These are phyloP conservation scores for Sarcophaga peregrina DNA, from an alignment of 1,140 invertebrate genomes.

Conservation along the genomic window DNA sequence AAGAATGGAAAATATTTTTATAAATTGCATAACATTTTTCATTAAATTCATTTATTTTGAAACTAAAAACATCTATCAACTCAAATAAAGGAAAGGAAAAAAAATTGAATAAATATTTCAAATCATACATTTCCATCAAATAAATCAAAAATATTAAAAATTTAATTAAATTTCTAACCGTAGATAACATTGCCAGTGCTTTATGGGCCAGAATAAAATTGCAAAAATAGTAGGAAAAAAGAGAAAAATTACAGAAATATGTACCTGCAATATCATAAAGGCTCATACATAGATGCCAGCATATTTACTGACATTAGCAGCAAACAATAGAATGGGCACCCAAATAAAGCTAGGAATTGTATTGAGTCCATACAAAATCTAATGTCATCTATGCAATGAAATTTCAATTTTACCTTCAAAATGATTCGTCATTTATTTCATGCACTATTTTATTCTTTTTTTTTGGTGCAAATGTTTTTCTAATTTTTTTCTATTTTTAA, in stretches of 20 bases:
- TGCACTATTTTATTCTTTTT: background rate
- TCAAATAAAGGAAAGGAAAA: background rate
- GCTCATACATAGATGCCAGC: too few relatives aligned
- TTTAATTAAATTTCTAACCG: background rate
- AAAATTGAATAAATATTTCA: constrained; percentile 1
- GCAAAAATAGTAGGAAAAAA: too few relatives aligned
- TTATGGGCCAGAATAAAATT: too few relatives aligned
- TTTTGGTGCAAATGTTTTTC: background rate
- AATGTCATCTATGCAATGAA: background rate
- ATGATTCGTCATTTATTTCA: background rate
- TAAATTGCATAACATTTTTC: too few relatives aligned
- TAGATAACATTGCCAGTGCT: too few relatives aligned
- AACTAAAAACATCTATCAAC: too few relatives aligned
- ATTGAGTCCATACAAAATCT: background rate
- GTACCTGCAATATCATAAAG: too few relatives aligned
- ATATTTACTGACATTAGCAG: too few relatives aligned
- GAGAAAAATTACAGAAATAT: too few relatives aligned
- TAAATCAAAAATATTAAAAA: constrained; percentile 16
- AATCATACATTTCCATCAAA: background rate
- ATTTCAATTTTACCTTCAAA: background rate
- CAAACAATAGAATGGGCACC: background rate
- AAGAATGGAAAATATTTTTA: too few relatives aligned
- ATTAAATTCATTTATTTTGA: too few relatives aligned
- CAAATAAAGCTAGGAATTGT: background rate
- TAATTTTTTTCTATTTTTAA: too few relatives aligned